These are phyloP conservation scores for Morelia viridis DNA, from an alignment of 2,797 vertebrate species.

Conservation along the genomic window DNA sequence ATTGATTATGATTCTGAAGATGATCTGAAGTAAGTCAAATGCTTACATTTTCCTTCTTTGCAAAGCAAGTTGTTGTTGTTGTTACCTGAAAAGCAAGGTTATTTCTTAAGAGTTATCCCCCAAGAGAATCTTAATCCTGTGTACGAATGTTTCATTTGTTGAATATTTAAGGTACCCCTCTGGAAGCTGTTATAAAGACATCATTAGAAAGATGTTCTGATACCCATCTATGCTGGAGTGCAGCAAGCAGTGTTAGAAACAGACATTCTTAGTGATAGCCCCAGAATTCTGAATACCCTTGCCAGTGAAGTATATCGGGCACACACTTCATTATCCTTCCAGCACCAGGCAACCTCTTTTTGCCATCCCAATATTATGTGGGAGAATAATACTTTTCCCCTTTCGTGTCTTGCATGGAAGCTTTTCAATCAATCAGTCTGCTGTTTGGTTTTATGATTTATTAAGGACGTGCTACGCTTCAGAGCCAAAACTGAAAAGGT, in stretches of 20 bases:
- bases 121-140: background rate
- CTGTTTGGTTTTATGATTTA: background rate
- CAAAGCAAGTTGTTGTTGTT: conserved; percentile 5
- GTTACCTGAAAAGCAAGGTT: background rate
- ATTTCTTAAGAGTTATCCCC: conserved; percentile 3
- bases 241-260: background rate
- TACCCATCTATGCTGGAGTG: background rate
- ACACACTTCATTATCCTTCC: background rate
- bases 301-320: background rate
- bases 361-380: background rate
- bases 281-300: background rate
- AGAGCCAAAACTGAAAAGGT: background rate
- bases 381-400: background rate
- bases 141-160: conserved; percentile 12
- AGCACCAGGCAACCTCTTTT: background rate
- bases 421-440: background rate
- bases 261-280: background rate
- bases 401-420: background rate
- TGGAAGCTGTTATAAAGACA: background rate
- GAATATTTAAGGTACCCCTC: background rate
- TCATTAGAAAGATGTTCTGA: background rate
- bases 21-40: conserved; percentile 78
- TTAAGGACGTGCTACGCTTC: background rate
- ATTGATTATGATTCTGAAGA: conserved; percentile 80
- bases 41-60: background rate